A percentile compares a stretch with the other conserved stretches of the same genome.
These are phyloP conservation scores for Nycticryphes semicollaris DNA, from an alignment of 2,113 vertebrate species.

Conservation along the genomic window DNA sequence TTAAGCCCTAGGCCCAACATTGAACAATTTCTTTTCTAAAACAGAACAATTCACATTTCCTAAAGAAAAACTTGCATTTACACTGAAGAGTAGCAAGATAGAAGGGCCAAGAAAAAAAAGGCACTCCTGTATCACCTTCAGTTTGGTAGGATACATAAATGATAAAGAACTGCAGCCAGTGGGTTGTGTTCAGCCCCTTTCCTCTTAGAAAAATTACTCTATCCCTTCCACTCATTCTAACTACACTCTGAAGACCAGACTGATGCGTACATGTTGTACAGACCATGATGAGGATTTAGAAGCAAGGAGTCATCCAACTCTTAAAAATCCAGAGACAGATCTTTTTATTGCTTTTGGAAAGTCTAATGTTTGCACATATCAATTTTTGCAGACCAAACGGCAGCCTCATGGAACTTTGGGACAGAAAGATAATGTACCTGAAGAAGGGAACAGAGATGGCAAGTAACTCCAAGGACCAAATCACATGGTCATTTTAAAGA, in stretches of 20 bases:
- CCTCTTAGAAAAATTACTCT: neutral
- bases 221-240: neutral
- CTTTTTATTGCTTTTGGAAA: neutral
- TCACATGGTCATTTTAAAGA: neutral
- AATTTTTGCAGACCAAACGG: neutral
- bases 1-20: neutral
- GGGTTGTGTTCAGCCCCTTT: neutral
- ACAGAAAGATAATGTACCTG: neutral
- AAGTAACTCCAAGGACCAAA: neutral
- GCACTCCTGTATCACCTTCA: neutral
- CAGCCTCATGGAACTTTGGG: neutral
- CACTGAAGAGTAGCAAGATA: neutral
- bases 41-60: neutral
- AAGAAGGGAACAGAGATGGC: neutral
- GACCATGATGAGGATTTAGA: neutral
- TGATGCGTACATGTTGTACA: neutral
- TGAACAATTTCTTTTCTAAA: neutral
- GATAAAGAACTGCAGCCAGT: neutral
- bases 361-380: neutral
- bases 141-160: neutral
- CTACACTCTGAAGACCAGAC: neutral
- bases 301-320: neutral
- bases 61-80: neutral
- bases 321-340: neutral
- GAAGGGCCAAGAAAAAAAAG: neutral